phyloP scores from a whole-genome alignment of 1,140 invertebrate genomes.

The Bathynomus jamesi region DNA sequence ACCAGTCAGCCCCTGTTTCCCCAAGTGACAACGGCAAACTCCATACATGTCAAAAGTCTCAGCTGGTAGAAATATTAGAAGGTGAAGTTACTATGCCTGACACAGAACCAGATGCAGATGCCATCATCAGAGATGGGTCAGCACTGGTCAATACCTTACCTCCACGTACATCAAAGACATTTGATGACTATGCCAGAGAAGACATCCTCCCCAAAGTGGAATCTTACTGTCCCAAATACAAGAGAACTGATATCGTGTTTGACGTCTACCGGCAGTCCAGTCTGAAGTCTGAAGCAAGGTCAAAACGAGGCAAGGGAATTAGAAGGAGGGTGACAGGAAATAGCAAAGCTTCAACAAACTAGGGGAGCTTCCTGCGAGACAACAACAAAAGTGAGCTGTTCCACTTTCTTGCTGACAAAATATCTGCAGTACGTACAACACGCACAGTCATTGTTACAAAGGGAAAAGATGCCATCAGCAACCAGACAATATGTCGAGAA shows the following conservation, averaged over 20 bases:
- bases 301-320: conserved; percentile 14
- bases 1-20: not conserved
- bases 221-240: conserved; percentile 3
- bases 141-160: no score
- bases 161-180: conserved; percentile 6
- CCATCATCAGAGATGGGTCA: no score
- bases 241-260: no score
- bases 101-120: not conserved
- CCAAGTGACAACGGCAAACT: conserved; percentile 8
- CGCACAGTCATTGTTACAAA: conserved; percentile 25
- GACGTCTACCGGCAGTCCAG: not conserved
- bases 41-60: conserved; percentile 3
- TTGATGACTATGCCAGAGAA: conserved; percentile 12
- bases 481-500: conserved; percentile 11
- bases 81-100: not conserved
- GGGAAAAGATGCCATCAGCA: conserved; percentile 19
- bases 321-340: conserved; percentile 31
- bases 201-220: conserved; percentile 11
- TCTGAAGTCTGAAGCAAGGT: conserved; percentile 5
- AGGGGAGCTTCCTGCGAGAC: conserved; percentile 32
- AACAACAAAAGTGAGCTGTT: conserved; percentile 37
- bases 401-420: conserved; percentile 32
- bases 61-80: conserved; percentile 1
- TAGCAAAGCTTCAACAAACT: conserved; percentile 28
- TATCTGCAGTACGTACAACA: conserved; percentile 7